These are phyloP conservation scores for Rhodophaea formosa DNA, from an alignment of 2,888 invertebrate species.

Conservation along the genomic window DNA sequence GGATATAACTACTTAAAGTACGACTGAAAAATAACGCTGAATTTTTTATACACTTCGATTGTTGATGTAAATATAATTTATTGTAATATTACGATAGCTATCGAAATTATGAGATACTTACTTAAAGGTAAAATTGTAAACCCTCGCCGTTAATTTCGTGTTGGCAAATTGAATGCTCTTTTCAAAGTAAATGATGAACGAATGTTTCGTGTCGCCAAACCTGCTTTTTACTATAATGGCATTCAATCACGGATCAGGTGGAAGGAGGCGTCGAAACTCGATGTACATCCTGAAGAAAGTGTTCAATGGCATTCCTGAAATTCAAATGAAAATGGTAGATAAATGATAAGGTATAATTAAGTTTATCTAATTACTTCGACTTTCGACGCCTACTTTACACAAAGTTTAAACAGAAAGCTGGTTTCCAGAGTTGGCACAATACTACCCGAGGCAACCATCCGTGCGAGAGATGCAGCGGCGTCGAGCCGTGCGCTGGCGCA, in stretches of 20 bases:
- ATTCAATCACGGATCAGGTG: slow-evolving; percentile 16
- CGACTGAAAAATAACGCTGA: slow-evolving; percentile 20
- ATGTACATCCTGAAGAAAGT: neutral
- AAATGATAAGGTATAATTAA: neutral
- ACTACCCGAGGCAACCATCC: slow-evolving; percentile 20
- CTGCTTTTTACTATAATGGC: slow-evolving; percentile 25
- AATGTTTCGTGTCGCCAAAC: slow-evolving; percentile 30
- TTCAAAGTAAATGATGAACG: slow-evolving; percentile 45
- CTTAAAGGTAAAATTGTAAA: slow-evolving; percentile 14
- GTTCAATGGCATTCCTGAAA: neutral
- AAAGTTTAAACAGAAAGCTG: neutral
- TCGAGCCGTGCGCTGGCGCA: neutral
- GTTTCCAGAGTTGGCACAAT: slow-evolving; percentile 1
- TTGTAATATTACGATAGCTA: slow-evolving; percentile 25
- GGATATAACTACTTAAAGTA: neutral
- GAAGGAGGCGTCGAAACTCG: slow-evolving; percentile 18
- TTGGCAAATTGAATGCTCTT: slow-evolving; percentile 53
- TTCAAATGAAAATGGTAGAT: neutral
- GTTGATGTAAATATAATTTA: slow-evolving; percentile 38
- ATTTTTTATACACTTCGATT: slow-evolving; percentile 27
- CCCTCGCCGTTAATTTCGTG: slow-evolving; percentile 49
- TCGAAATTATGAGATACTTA: slow-evolving; percentile 16
- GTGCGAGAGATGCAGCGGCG: slow-evolving; percentile 33
- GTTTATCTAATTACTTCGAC: neutral
- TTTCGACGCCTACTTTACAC: slow-evolving; percentile 10